Base-by-base conservation (phyloP, 2,888 invertebrate species). In the Euphydryas editha region DNA sequence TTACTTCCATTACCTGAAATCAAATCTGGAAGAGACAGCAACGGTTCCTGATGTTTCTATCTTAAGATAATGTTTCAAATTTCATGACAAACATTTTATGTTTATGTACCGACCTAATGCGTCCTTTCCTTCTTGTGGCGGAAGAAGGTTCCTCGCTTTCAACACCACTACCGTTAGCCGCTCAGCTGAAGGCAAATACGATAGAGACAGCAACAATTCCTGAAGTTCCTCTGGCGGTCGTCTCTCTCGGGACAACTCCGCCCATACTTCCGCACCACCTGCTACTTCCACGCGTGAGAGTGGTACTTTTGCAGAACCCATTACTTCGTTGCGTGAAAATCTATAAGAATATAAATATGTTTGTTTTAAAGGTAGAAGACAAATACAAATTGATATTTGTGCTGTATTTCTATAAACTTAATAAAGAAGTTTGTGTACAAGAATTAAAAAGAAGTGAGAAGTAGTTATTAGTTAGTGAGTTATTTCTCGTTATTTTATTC, bases 171-270 rank as follows among this genome's bases (percentile, higher is more conserved):
- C 95, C 0, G 97, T 97, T 20, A 98, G 93, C 61, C 97, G 93
- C 83, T 97, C 97, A 1, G 98, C 98, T 64, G 97, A 97, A 15
- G 98, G 97, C 73, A 98, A 90, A 86, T 97, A 98, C 70, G 97
- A 97, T 36, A 98, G 90, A 0, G 98, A 97, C 61, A 98, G 92
- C 71, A 97, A 89, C 36, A 98, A 90, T 81, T 98, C 97, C 62
- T 97, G 97, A 67, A 96, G 89, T 82, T 97, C 96, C 78, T 97
- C 97, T 1, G 95, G 96, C 1, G 97, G 97, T 78, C 97, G 96
- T 75, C 95, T 95, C 78, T 96, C 96, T 70, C 96, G 95, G 56
- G 96, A 95, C 46, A 98, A 94, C 78, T 98, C 98, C 1, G 97
- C 97, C 98, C 98, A 98, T 55, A 98, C 95, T 88, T 98, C 95